Base-by-base conservation (phyloP, 2,113 vertebrate species). In the Otocyon megalotis region DNA sequence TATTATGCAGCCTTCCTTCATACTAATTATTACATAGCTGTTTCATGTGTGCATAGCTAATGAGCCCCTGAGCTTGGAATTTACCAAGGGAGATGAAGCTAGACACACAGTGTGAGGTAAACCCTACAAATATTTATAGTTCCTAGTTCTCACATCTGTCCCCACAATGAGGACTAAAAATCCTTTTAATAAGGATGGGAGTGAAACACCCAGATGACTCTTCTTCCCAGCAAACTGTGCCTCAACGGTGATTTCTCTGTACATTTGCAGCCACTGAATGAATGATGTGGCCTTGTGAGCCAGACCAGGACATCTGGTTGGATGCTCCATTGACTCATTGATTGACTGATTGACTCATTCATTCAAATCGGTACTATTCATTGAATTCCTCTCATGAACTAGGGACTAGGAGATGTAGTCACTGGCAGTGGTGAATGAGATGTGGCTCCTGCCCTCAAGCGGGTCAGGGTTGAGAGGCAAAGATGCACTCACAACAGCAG, bases 11-110 rank as follows among this genome's bases (percentile, higher is more conserved):
- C 91, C 93, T 98, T 83, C 82, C 96, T 93, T 98, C 98, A 93
- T 96, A 93, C 97, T 98, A 97, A 98, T 98, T 98, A 98, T 96
- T 97, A 94, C 28, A 96, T 97, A 96, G 80, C 94, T 97, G 95
- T 94, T 95, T 10, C 83, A 81, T 98, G 96, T 98, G 94, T 93
- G 96, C 74, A 93, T 9, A 1, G 88, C 95, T 98, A 98, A 98
- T 97, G 98, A 98, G 96, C 79, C n/a, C 86, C 85, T 81, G 77
- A 94, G 96, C 79, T 12, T 82, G 92, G 97, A 98, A 98, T 94
- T 98, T 97, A 97, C 95, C 92, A 90, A 97, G 90, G 94, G 95
- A 98, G 79, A 90, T 89, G 35, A 48, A 94, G n/a, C 69, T 8
- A 93, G 96, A 32, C 88, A 76, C 63, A 97, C 54, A 8, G 87